These are phyloP conservation scores for Odontomachus brunneus DNA, from an alignment of 1,140 invertebrate genomes.

Conservation along the genomic window DNA sequence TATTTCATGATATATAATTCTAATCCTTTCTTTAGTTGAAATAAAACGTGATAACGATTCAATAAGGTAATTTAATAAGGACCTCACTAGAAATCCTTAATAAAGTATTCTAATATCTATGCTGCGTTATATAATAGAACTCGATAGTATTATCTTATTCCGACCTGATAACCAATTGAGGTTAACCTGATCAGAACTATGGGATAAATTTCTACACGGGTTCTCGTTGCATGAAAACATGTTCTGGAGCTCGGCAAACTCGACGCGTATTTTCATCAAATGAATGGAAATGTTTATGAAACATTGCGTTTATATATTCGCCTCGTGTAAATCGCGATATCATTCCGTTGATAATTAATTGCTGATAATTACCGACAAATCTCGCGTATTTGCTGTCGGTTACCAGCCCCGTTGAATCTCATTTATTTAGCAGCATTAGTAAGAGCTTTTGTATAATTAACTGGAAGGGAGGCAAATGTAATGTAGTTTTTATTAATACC, in stretches of 20 bases:
- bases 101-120: too few species aligned
- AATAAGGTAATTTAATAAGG: too few species aligned
- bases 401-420: constrained; percentile 27
- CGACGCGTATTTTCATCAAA: constrained; percentile 4
- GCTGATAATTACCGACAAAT: constrained; percentile 49
- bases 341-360: constrained; percentile 60
- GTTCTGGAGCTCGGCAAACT: not conserved
- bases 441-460: constrained; percentile 63
- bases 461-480: constrained; percentile 52
- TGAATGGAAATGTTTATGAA: constrained; percentile 43
- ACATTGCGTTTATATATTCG: constrained; percentile 37
- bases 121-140: too few species aligned
- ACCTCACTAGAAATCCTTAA: too few species aligned
- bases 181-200: too few species aligned
- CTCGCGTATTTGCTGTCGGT: constrained; percentile 44
- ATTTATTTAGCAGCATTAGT: constrained; percentile 58
- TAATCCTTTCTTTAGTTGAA: too few species aligned
- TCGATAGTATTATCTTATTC: too few species aligned
- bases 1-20: too few species aligned
- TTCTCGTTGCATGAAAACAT: not conserved
- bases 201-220: too few species aligned
- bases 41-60: too few species aligned
- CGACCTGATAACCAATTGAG: too few species aligned
- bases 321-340: constrained; percentile 31
- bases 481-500: constrained; percentile 59